Evolutionary conservation across 1,140 invertebrate species (phyloP), one percentile per base, ranked within the genome.

Genomic region (Aphelenchoides fujianensis): DNA sequence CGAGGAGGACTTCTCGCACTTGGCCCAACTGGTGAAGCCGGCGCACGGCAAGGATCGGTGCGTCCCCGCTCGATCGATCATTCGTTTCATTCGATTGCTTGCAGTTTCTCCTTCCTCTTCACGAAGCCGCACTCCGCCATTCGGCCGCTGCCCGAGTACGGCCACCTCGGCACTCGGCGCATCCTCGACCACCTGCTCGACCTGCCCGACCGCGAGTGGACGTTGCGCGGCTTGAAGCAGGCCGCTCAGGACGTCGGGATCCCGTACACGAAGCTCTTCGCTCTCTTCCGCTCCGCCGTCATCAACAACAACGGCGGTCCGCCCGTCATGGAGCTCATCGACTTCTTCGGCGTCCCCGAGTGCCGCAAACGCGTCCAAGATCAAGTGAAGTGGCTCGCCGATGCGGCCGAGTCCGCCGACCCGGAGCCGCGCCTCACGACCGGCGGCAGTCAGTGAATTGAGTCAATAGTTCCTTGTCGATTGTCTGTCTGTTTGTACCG

Each of bases 281-380:
- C 19, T 23, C 32, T 82, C 19, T 54, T 81, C 23, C 73, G 78
- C 32, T 34, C 74, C 9, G 36, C 78, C 9, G 61, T 79, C n/a
- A 79, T 79, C 36, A 77, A 79, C 57, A 78, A 70, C 48, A 61
- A 23, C 35, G 69, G 48, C 28, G 78, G 78, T 7, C 78, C 78
- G 1, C 78, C 78, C 0, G 71, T 79, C 12, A 9, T 28, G 7
- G 78, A 79, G 68, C 52, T 79, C 9, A 27, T 79, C 32, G 28
- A 72, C 7, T 79, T 79, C 59, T 79, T 79, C 61, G 75, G 72
- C n/a, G 23, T 19, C n/a, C n/a, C n/a, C n/a, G n/a, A n/a, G n/a
- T n/a, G n/a, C n/a, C n/a, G n/a, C n/a, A n/a, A n/a, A n/a, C n/a
- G n/a, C n/a, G n/a, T n/a, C n/a, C n/a, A n/a, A n/a, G n/a, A n/a